A percentile compares a stretch with the other conserved stretches of the same genome.
These are phyloP conservation scores for Aurelia aurita DNA, from an alignment of 30 jellyfish, hydroid and myxozoan genomes.

Conservation along the genomic window DNA sequence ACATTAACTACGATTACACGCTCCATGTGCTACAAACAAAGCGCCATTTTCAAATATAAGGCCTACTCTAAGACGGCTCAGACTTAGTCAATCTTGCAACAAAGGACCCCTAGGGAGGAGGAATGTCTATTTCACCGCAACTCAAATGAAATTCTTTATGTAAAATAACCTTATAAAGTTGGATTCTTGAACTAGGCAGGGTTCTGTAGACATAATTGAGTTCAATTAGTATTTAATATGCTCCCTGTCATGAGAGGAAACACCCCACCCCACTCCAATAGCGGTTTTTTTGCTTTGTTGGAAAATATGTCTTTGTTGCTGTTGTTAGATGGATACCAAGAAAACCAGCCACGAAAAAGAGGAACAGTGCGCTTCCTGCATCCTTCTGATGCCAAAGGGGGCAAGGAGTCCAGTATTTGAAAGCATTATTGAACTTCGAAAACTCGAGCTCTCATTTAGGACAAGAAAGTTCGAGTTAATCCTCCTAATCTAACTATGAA, in stretches of 20 bases:
- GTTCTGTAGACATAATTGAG: background rate
- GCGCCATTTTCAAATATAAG: background rate
- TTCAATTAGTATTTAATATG: background rate
- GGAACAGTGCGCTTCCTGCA: background rate
- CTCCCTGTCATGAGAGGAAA: background rate
- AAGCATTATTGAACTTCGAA: background rate
- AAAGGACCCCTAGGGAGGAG: conserved; percentile 29
- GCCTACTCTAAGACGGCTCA: conserved; percentile 3
- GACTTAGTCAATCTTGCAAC: conserved; percentile 2
- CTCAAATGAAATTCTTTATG: background rate
- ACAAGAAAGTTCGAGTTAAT: background rate
- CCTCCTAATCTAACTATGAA: background rate
- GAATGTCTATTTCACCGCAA: conserved; percentile 33
- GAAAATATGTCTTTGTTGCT: no score
- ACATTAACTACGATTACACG: conserved; percentile 30
- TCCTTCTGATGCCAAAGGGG: background rate
- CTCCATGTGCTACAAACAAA: background rate
- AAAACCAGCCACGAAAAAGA: background rate
- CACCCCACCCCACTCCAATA: no score
- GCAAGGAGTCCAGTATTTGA: background rate
- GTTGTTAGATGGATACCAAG: no score
- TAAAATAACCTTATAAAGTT: conserved; percentile 1
- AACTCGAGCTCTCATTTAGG: background rate
- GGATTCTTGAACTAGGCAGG: background rate
- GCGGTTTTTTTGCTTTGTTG: no score